phyloP scores from a whole-genome alignment of 2,113 vertebrate species.

The Craseonycteris thonglongyai region DNA sequence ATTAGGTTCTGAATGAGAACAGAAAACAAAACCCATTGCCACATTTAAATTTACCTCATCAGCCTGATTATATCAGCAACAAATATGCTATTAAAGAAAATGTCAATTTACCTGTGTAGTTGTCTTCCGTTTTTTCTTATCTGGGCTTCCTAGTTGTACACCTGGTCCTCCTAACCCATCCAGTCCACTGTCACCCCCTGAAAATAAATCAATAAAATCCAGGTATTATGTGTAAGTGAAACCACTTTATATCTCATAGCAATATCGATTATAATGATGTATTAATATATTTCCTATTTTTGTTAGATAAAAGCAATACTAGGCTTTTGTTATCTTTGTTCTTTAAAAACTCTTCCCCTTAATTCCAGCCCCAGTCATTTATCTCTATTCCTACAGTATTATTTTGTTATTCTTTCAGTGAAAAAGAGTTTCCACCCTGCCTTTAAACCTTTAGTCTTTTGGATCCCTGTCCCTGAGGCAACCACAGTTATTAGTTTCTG shows the following conservation, averaged over 20 bases:
- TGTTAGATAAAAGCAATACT: conserved; percentile 1
- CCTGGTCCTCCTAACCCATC: conserved; percentile 85
- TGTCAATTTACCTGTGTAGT: conserved; percentile 81
- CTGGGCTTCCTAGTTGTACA: conserved; percentile 84
- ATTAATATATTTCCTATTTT: background rate
- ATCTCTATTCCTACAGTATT: background rate
- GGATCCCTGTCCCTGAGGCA: background rate
- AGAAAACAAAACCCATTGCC: background rate
- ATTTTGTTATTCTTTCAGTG: background rate
- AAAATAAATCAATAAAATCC: conserved; percentile 69
- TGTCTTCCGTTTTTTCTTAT: conserved; percentile 88
- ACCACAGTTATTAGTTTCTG: background rate
- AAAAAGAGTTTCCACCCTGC: background rate
- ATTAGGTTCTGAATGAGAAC: background rate
- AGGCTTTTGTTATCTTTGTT: conserved; percentile 19
- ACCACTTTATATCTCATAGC: background rate
- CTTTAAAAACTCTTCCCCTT: background rate
- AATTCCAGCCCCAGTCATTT: background rate
- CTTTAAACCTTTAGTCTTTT: background rate
- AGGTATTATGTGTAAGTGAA: conserved; percentile 49
- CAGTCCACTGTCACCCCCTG: conserved; percentile 86
- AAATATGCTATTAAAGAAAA: background rate
- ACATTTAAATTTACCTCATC: background rate
- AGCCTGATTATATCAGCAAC: background rate
- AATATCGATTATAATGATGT: background rate